phyloP scores from a whole-genome alignment of 2,888 invertebrate genomes.

The Trichogramma evanescens region DNA sequence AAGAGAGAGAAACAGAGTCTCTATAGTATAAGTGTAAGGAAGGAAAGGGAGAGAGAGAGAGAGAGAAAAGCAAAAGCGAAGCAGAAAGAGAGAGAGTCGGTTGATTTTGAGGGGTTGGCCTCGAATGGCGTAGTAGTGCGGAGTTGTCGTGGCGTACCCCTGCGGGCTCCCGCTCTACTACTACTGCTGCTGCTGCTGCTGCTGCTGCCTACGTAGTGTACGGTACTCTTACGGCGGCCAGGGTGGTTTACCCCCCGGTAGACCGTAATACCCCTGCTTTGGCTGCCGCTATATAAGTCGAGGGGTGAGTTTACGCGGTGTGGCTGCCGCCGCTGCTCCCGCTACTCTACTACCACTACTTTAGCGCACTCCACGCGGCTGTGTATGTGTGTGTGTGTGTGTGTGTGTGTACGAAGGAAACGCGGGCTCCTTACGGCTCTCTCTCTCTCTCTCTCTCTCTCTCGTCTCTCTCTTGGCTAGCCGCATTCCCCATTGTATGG shows the following conservation, averaged over 20 bases:
- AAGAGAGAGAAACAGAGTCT: background rate
- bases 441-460: too few species aligned
- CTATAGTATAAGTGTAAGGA: too few species aligned
- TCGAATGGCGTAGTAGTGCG: slow-evolving; percentile 27
- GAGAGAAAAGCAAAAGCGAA: background rate
- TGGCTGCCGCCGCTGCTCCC: too few species aligned
- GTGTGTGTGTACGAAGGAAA: too few species aligned
- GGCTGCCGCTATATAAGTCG: slow-evolving; percentile 22
- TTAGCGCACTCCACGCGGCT: too few species aligned
- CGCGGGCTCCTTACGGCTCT: too few species aligned
- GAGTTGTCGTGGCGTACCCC: slow-evolving; percentile 47
- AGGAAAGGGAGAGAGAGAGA: background rate
- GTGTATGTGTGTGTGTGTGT: too few species aligned
- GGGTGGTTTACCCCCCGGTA: slow-evolving; percentile 35
- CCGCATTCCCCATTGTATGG: too few species aligned
- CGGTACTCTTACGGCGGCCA: slow-evolving; percentile 39
- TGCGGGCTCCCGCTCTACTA: slow-evolving; percentile 43
- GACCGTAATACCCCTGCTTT: slow-evolving; percentile 32
- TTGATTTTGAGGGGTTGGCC: slow-evolving; percentile 48
- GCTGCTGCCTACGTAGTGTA: too few species aligned
- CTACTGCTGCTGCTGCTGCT: slow-evolving; percentile 35
- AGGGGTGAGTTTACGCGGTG: slow-evolving; percentile 14
- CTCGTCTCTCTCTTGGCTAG: too few species aligned
- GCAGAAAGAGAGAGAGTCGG: slow-evolving; percentile 29
- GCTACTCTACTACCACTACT: too few species aligned